Conservation (phyloP, 2,888 invertebrate species). For the Isoperla grammatica region DNA sequence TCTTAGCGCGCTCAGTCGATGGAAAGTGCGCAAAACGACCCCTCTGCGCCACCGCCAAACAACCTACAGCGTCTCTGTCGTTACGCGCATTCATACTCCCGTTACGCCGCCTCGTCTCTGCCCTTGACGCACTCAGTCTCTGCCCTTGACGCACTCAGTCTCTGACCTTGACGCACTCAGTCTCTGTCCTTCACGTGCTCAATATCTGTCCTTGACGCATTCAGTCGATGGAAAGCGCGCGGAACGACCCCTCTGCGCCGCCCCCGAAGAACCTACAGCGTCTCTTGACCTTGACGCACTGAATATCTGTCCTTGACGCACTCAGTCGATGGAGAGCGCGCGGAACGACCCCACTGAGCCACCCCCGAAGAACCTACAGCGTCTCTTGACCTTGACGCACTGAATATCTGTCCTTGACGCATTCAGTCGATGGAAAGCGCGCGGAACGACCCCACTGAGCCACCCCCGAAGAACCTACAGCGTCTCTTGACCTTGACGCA, state of each 20-base stretch:
- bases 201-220: not conserved
- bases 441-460: too few species aligned
- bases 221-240: slow-evolving; percentile 6
- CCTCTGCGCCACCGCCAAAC: not conserved
- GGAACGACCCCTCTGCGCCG: slow-evolving; percentile 6
- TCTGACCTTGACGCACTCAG: too few species aligned
- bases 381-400: not conserved
- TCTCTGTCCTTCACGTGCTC: too few species aligned
- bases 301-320: not conserved
- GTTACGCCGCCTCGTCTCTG: too few species aligned
- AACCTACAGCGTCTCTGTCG: too few species aligned
- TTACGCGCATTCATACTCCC: too few species aligned
- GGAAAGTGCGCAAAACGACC: slow-evolving; percentile 1
- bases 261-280: not conserved
- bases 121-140: too few species aligned
- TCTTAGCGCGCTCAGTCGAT: slow-evolving; percentile 1
- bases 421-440: too few species aligned
- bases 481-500: not conserved
- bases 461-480: too few species aligned
- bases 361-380: not conserved
- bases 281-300: too few species aligned
- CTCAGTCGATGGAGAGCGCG: slow-evolving; percentile 4
- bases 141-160: too few species aligned
- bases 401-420: too few species aligned
- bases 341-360: slow-evolving; percentile 6